These are phyloP conservation scores for Sesamia inferens DNA, from an alignment of 2,888 invertebrate genomes.

Conservation along the genomic window DNA sequence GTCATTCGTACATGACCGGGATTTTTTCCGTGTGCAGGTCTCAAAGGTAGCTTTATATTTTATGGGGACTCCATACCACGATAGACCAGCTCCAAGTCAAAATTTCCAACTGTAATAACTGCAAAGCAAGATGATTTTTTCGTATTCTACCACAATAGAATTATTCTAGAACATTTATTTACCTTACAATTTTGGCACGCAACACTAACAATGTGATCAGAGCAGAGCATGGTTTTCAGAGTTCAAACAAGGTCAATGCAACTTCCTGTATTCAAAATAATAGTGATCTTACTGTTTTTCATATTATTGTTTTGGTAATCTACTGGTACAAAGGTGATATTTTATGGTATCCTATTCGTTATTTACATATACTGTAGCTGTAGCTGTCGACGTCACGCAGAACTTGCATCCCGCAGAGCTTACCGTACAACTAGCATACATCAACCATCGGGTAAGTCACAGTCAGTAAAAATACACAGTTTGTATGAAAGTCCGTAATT, in stretches of 20 bases:
- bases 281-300: constrained; percentile 17
- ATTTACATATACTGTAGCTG: too few relatives aligned
- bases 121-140: not conserved
- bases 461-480: too few relatives aligned
- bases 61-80: not conserved
- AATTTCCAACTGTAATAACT: not conserved
- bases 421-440: too few relatives aligned
- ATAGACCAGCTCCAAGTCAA: not conserved
- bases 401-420: too few relatives aligned
- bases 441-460: too few relatives aligned
- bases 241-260: constrained; percentile 33
- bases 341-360: too few relatives aligned
- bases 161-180: constrained; percentile 13
- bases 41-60: not conserved
- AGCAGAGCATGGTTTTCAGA: constrained; percentile 11
- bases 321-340: not conserved
- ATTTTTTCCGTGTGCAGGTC: too few relatives aligned
- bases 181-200: constrained; percentile 3
- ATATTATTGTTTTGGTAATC: constrained; percentile 5
- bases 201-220: constrained; percentile 9
- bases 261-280: constrained; percentile 31
- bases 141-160: not conserved
- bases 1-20: too few relatives aligned
- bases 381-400: too few relatives aligned
- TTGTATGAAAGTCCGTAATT: too few relatives aligned